Conservation (phyloP, 2,113 vertebrate genomes). For the pig (Sus scrofa) region T2T-Sscrofa CM000827.6:91011501-91012000, state of each 20-base stretch:
- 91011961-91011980: background rate
- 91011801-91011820: background rate
- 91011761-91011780: background rate
- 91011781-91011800: background rate
- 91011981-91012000: background rate
- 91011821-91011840: background rate
- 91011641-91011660: background rate
- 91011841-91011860: background rate
- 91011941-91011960: background rate
- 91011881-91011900: background rate
- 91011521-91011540: background rate
- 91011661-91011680: background rate
- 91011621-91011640: background rate
- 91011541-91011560: background rate
- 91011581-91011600: background rate
- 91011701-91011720: accelerated
- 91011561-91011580: background rate
- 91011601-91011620: background rate
- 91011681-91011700: background rate
- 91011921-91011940: background rate
- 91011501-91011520: background rate
- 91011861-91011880: background rate
- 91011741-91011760: background rate
- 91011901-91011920: background rate
- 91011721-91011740: background rate